Evolutionary conservation across 2,113 vertebrate genomes (phyloP).

Genomic region (Mustela lutreola): DNA sequence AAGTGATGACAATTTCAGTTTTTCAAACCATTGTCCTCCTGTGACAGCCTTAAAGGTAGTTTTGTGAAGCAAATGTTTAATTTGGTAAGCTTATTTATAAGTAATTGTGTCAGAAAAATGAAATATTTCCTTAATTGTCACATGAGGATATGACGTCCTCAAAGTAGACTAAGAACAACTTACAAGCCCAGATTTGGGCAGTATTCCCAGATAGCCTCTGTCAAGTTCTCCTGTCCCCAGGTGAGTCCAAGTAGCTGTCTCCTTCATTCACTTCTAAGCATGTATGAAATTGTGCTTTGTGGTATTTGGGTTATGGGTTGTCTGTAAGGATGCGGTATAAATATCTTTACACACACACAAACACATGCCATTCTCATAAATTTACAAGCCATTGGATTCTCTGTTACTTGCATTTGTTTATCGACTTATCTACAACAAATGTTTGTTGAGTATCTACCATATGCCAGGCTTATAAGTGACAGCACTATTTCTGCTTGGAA

Average conservation of each 20-base stretch:
- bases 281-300: background rate
- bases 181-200: background rate
- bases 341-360: background rate
- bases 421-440: background rate
- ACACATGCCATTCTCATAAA: background rate
- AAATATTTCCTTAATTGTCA: background rate
- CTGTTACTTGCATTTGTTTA: background rate
- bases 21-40: background rate
- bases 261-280: background rate
- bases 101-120: slow-evolving; percentile 4
- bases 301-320: background rate
- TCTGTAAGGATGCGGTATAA: background rate
- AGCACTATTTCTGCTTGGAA: background rate
- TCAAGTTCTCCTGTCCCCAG: background rate
- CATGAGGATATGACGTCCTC: background rate
- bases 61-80: background rate
- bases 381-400: background rate
- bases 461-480: background rate
- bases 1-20: background rate
- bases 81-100: background rate
- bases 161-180: background rate
- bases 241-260: background rate
- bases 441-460: background rate
- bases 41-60: slow-evolving; percentile 5
- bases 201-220: background rate